These are phyloP conservation scores for Caenorhabditis doughertyi DNA, from an alignment of 2,888 invertebrate species.

Conservation along the genomic window DNA sequence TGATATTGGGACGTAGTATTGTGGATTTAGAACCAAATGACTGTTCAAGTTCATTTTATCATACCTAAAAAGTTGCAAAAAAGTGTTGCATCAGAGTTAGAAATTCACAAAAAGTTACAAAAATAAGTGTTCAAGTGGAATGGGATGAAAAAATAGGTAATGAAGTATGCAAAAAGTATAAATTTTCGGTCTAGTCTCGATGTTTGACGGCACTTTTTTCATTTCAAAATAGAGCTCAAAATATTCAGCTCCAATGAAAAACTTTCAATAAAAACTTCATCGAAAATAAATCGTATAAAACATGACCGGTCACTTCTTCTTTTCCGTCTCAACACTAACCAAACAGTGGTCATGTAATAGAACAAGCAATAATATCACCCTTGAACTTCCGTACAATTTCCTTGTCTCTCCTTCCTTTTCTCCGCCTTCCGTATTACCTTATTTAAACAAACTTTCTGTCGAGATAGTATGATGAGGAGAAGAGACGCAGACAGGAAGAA, in stretches of 20 bases:
- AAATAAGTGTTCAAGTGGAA: neutral
- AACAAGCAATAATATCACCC: neutral
- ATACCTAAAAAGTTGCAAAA: slow-evolving; percentile 8
- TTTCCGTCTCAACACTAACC: neutral
- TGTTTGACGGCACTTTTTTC: too few relatives aligned
- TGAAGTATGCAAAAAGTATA: neutral
- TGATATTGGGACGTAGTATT: neutral
- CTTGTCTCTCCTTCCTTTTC: neutral
- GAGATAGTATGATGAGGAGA: neutral
- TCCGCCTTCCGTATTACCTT: slow-evolving; percentile 4
- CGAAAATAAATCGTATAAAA: neutral
- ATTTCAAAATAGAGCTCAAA: too few relatives aligned
- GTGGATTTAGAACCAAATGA: slow-evolving; percentile 13
- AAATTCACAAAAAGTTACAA: neutral
- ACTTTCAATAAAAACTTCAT: neutral
- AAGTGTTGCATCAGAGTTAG: neutral
- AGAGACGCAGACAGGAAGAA: slow-evolving; percentile 15
- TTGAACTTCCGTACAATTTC: slow-evolving; percentile 13
- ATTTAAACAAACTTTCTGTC: neutral
- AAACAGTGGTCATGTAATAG: neutral
- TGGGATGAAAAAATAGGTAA: neutral
- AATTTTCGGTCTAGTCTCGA: too few relatives aligned
- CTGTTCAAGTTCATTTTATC: slow-evolving; percentile 27
- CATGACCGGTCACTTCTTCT: neutral
- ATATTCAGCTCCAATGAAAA: too few relatives aligned